Conservation (phyloP, 2,797 vertebrate species). For the Sebastes ruberrimus region DNA sequence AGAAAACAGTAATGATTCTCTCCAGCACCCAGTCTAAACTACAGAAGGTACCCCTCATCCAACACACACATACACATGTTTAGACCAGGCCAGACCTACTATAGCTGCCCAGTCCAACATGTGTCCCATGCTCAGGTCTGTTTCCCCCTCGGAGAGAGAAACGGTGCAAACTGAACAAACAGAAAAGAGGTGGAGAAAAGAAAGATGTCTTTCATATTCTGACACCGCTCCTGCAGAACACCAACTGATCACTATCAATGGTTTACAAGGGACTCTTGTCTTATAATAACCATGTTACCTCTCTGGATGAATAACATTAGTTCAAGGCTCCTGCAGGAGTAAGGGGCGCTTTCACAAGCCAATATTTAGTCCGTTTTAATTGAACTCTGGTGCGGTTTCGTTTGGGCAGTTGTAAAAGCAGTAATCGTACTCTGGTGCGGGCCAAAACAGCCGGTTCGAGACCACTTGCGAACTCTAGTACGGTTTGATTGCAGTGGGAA, state of each 20-base stretch:
- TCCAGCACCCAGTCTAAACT: conserved; percentile 46
- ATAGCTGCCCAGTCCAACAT: conserved; percentile 45
- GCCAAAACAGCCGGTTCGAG: too few relatives aligned
- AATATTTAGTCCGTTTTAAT: neutral
- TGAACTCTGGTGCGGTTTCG: too few relatives aligned
- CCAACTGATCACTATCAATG: conserved; percentile 7
- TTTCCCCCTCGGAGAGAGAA: conserved; percentile 31
- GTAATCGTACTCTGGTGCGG: too few relatives aligned
- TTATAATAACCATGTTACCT: neutral
- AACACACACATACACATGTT: conserved; percentile 4
- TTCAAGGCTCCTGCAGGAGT: neutral
- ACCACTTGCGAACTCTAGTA: neutral
- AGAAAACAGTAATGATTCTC: conserved; percentile 74
- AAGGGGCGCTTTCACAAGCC: neutral
- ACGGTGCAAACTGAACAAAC: conserved; percentile 48
- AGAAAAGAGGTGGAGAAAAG: conserved; percentile 37
- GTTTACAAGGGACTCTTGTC: conserved; percentile 21
- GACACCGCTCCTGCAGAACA: neutral
- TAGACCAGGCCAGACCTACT: conserved; percentile 4
- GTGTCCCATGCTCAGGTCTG: conserved; percentile 43
- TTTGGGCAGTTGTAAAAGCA: too few relatives aligned
- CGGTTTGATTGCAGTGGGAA: neutral
- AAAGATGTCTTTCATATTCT: conserved; percentile 44
- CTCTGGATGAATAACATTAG: conserved; percentile 10
- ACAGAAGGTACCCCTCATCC: conserved; percentile 13